phyloP scores from a whole-genome alignment of 2,113 vertebrate genomes.

The Perccottus glenii region DNA sequence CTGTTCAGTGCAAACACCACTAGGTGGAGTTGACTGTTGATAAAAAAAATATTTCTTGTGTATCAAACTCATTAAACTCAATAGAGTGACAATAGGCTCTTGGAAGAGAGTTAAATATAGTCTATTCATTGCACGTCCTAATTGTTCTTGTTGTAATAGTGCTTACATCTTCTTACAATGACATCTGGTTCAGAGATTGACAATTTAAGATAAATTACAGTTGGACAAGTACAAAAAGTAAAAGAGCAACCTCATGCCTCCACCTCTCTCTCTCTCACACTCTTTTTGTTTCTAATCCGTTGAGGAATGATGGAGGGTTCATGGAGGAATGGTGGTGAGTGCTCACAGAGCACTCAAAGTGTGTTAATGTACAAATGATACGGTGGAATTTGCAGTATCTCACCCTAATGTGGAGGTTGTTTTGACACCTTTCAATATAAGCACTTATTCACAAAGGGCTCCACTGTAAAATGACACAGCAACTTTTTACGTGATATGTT shows the following conservation, averaged over 20 bases:
- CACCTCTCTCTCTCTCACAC: conserved; percentile 24
- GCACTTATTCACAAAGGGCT: neutral
- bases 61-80: conserved; percentile 60
- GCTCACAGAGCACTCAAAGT: conserved; percentile 81
- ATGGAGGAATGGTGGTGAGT: conserved; percentile 78
- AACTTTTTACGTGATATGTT: neutral
- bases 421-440: conserved; percentile 33
- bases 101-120: conserved; percentile 38
- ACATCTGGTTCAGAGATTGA: conserved; percentile 31
- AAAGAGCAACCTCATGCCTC: conserved; percentile 34
- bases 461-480: neutral
- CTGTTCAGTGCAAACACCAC: conserved; percentile 71
- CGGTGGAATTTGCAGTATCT: conserved; percentile 81
- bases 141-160: conserved; percentile 12
- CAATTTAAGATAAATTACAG: conserved; percentile 39
- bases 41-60: conserved; percentile 53
- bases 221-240: conserved; percentile 30
- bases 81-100: conserved; percentile 44
- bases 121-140: conserved; percentile 24
- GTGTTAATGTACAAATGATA: conserved; percentile 83
- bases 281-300: conserved; percentile 60
- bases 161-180: conserved; percentile 6
- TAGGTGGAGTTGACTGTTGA: conserved; percentile 78
- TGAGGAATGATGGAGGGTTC: conserved; percentile 66
- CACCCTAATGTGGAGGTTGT: conserved; percentile 56